Evolutionary conservation across 30 jellyfish, hydroid and myxozoan genomes (phyloP).

Genomic region (Euphysa ruthae): DNA sequence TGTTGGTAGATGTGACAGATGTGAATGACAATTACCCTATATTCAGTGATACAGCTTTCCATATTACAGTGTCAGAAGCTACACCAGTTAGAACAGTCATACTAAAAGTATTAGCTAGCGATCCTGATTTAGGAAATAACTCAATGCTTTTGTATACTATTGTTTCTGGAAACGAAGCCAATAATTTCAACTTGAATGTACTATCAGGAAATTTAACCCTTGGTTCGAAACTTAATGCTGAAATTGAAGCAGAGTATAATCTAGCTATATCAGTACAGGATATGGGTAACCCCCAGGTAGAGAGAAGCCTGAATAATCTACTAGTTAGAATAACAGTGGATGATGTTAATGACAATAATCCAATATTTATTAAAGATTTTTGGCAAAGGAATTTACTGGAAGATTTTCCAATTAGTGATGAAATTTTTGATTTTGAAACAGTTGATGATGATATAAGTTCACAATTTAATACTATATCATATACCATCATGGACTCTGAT

Average conservation of each 20-base stretch:
- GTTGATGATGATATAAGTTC: not conserved
- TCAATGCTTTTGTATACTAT: slow-evolving; percentile 38
- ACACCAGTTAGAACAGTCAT: slow-evolving; percentile 41
- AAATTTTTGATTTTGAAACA: not conserved
- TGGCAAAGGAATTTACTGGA: not conserved
- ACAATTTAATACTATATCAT: not conserved
- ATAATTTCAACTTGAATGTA: slow-evolving; percentile 34
- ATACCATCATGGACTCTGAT: slow-evolving; percentile 1
- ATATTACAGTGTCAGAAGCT: slow-evolving; percentile 57
- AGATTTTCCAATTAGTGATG: not conserved
- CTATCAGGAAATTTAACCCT: slow-evolving; percentile 53
- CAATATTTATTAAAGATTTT: slow-evolving; percentile 32
- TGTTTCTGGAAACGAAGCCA: slow-evolving; percentile 29
- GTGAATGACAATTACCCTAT: slow-evolving; percentile 82
- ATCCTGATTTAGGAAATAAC: slow-evolving; percentile 67
- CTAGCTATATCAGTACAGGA: slow-evolving; percentile 48
- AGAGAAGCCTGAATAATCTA: not conserved
- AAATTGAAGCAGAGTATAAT: slow-evolving; percentile 23
- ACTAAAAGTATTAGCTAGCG: slow-evolving; percentile 61
- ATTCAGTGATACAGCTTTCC: slow-evolving; percentile 39
- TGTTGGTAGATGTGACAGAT: slow-evolving; percentile 70
- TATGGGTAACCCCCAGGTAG: slow-evolving; percentile 49
- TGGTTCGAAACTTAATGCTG: slow-evolving; percentile 43
- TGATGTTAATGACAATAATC: slow-evolving; percentile 71
- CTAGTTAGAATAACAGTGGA: slow-evolving; percentile 28